These are phyloP conservation scores for Andrena praecox DNA, from an alignment of 2,888 invertebrate species.

Conservation along the genomic window DNA sequence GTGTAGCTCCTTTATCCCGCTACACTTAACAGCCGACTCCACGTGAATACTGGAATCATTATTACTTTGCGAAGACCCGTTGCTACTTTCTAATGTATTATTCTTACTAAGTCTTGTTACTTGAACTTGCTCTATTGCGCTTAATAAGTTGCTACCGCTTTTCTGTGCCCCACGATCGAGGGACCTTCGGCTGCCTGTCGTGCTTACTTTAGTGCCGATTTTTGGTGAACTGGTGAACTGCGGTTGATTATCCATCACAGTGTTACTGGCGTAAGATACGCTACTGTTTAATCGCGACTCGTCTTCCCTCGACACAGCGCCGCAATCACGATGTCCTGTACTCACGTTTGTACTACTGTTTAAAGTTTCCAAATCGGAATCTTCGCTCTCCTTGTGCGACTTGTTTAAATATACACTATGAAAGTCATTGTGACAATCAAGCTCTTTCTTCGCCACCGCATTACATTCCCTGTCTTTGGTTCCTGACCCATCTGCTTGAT, in stretches of 20 bases:
- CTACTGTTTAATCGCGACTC: background rate
- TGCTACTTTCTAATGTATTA: conserved; percentile 45
- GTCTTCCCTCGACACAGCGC: background rate
- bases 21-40: conserved; percentile 11
- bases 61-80: conserved; percentile 49
- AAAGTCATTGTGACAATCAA: background rate
- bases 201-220: conserved; percentile 9
- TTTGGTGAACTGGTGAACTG: conserved; percentile 76
- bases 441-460: background rate
- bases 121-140: background rate
- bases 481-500: conserved; percentile 10
- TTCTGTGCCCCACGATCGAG: conserved; percentile 8
- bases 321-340: background rate
- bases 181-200: conserved; percentile 17
- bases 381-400: conserved; percentile 18
- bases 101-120: background rate
- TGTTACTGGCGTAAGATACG: conserved; percentile 17
- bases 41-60: conserved; percentile 36
- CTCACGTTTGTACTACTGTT: background rate
- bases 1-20: conserved; percentile 37
- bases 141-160: background rate
- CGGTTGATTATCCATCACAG: conserved; percentile 56
- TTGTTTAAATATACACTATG: conserved; percentile 16
- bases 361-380: conserved; percentile 10
- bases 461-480: background rate